phyloP scores from a whole-genome alignment of 2,888 invertebrate species.

The Philereme transversata region DNA sequence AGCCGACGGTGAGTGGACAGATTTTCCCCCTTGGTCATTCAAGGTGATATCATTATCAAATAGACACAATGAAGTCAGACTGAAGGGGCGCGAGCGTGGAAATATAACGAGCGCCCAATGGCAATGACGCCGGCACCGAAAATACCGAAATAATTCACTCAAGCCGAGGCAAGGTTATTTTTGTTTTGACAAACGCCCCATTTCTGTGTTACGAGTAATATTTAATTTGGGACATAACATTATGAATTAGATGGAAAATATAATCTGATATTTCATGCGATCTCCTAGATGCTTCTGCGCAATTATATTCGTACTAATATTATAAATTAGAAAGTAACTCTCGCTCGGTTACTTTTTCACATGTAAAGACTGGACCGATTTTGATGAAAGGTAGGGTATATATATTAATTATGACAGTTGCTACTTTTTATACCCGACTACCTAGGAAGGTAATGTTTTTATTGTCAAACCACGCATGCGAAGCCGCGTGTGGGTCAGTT shows the following conservation, averaged over 20 bases:
- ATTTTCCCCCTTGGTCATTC: background rate
- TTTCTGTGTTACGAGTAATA: conserved; percentile 15
- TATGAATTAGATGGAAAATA: background rate
- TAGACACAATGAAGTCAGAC: conserved; percentile 3
- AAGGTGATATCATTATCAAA: conserved; percentile 11
- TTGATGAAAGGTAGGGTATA: too few species aligned
- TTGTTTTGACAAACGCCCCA: conserved; percentile 35
- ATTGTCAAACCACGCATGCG: too few species aligned
- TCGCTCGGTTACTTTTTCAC: too few species aligned
- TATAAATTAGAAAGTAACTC: background rate
- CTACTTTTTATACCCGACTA: too few species aligned
- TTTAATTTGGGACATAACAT: background rate
- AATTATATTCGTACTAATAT: background rate
- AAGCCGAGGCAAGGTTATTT: conserved; percentile 41
- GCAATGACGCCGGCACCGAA: conserved; percentile 45
- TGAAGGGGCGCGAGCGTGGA: background rate
- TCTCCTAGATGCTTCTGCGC: too few species aligned
- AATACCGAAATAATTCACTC: conserved; percentile 44
- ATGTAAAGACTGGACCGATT: too few species aligned
- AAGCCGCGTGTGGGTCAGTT: too few species aligned
- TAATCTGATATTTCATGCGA: too few species aligned
- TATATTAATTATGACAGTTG: too few species aligned
- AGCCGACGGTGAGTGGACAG: too few species aligned
- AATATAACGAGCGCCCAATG: conserved; percentile 30
- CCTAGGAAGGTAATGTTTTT: too few species aligned